Evolutionary conservation across 2,797 vertebrate species (phyloP).

Genomic region (Mus caroli): DNA sequence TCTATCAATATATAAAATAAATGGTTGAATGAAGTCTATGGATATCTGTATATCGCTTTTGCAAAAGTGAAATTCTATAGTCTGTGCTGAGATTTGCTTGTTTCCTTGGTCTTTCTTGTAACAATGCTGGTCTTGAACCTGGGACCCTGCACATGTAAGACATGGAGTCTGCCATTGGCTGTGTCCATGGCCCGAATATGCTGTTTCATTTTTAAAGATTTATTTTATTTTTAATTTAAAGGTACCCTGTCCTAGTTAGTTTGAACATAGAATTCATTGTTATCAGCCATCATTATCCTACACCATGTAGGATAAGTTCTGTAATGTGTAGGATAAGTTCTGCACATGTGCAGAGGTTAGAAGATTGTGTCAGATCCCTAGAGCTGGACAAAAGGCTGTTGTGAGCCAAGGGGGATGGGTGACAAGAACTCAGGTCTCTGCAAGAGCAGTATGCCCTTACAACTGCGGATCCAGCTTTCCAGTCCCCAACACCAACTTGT

Average conservation of each 20-base stretch:
- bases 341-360: neutral
- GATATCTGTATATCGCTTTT: neutral
- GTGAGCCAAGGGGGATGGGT: neutral
- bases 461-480: neutral
- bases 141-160: no score
- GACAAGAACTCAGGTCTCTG: neutral
- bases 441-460: neutral
- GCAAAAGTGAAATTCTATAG: constrained; percentile 26
- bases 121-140: neutral
- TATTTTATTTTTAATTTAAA: neutral
- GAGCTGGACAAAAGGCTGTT: neutral
- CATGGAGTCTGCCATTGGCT: neutral
- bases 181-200: neutral
- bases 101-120: neutral
- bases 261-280: neutral
- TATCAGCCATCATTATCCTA: no score
- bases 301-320: neutral
- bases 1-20: neutral
- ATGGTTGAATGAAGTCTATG: neutral
- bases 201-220: neutral
- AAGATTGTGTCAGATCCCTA: no score
- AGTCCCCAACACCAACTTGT: neutral
- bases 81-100: neutral
- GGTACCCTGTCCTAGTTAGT: neutral
- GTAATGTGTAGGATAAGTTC: neutral